phyloP scores from a whole-genome alignment of 2,797 vertebrate genomes.

The Aeoliscus strigatus region DNA sequence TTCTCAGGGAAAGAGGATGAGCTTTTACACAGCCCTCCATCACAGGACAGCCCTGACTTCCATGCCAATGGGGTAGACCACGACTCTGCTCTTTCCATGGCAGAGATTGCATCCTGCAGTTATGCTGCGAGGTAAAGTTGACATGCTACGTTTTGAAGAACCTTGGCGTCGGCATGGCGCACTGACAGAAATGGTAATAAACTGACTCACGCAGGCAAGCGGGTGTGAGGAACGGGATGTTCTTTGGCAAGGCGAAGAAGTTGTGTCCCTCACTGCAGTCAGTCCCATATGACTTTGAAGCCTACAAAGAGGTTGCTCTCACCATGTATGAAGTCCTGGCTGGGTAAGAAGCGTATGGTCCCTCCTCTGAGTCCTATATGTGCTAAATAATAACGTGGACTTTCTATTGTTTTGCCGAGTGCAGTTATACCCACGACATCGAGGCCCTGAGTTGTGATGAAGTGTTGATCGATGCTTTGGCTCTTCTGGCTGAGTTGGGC shows the following conservation, averaged over 20 bases:
- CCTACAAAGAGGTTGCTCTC: constrained; percentile 90
- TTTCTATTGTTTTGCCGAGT: constrained; percentile 22
- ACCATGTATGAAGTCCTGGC: constrained; percentile 90
- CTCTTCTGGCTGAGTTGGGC: constrained; percentile 84
- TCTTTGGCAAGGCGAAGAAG: constrained; percentile 93
- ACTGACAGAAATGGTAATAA: neutral
- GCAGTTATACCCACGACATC: constrained; percentile 92
- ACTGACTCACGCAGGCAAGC: constrained; percentile 74
- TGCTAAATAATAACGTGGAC: neutral
- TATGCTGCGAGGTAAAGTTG: constrained; percentile 89
- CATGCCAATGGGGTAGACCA: constrained; percentile 73
- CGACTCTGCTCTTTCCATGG: constrained; percentile 83
- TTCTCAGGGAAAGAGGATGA: constrained; percentile 58
- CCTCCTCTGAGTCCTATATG: neutral
- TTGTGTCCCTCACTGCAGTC: constrained; percentile 89
- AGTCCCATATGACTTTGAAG: constrained; percentile 91
- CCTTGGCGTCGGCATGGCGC: neutral
- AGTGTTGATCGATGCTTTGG: constrained; percentile 87
- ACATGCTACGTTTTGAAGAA: neutral
- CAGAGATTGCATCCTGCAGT: constrained; percentile 98
- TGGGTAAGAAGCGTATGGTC: constrained; percentile 71
- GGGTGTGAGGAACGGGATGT: constrained; percentile 96
- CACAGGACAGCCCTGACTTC: constrained; percentile 73
- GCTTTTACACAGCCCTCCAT: constrained; percentile 70
- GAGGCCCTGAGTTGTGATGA: constrained; percentile 99